Percentiles rank a stretch among this genome's conserved stretches.
phyloP scores from a whole-genome alignment of 2,888 invertebrate species.

The Leptopilina drosophilae region DNA sequence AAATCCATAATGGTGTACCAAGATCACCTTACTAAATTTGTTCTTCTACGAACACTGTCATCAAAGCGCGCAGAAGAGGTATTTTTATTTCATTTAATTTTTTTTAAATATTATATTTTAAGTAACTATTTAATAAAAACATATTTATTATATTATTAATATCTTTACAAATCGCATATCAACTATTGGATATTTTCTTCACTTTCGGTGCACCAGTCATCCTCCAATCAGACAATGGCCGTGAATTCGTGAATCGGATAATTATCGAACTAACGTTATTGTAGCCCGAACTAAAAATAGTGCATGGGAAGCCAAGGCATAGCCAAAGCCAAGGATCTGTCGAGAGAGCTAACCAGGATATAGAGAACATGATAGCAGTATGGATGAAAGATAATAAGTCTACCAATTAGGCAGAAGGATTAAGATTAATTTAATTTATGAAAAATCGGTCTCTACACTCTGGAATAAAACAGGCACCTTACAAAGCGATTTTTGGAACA shows the following conservation, averaged over 20 bases:
- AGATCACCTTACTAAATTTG: too few relatives aligned
- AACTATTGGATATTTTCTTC: slow-evolving; percentile 62
- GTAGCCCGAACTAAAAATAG: slow-evolving; percentile 62
- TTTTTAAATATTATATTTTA: too few relatives aligned
- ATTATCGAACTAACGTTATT: slow-evolving; percentile 55
- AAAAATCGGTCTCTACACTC: slow-evolving; percentile 22
- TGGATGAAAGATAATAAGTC: slow-evolving; percentile 57
- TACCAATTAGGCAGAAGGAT: slow-evolving; percentile 63
- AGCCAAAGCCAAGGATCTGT: slow-evolving; percentile 22
- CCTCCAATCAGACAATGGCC: slow-evolving; percentile 64
- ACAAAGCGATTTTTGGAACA: slow-evolving; percentile 71
- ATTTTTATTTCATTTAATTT: too few relatives aligned
- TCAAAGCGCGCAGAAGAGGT: too few relatives aligned
- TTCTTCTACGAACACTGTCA: too few relatives aligned
- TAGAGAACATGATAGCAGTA: slow-evolving; percentile 15
- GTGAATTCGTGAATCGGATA: slow-evolving; percentile 63
- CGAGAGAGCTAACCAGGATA: slow-evolving; percentile 12
- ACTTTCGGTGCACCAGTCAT: slow-evolving; percentile 63
- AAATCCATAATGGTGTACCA: too few relatives aligned
- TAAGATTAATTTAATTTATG: slow-evolving; percentile 3
- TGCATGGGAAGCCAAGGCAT: slow-evolving; percentile 50
- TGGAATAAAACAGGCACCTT: slow-evolving; percentile 59
- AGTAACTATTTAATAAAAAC: too few relatives aligned
- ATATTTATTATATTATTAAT: too few relatives aligned
- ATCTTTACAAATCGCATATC: slow-evolving; percentile 50